These are phyloP conservation scores for Potorous gilbertii DNA, from an alignment of 2,797 vertebrate genomes.

Conservation along the genomic window DNA sequence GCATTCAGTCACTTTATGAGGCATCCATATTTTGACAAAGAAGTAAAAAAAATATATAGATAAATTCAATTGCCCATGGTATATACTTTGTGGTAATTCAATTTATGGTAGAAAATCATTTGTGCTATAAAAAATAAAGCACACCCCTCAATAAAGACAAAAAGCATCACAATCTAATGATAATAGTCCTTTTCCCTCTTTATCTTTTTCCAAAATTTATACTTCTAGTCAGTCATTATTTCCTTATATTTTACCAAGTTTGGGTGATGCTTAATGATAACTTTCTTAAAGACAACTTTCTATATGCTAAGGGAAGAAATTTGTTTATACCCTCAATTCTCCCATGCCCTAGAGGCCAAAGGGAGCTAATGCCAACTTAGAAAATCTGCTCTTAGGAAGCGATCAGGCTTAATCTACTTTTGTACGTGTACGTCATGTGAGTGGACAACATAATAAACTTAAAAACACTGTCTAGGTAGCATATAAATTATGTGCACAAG, in stretches of 20 bases:
- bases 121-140: background rate
- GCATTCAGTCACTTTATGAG: background rate
- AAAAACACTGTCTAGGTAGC: background rate
- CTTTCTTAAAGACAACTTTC: too few species aligned
- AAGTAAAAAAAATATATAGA: background rate
- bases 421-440: background rate
- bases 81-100: background rate
- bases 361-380: conserved; percentile 5
- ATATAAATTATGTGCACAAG: background rate
- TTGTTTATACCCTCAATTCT: background rate
- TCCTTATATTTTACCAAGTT: conserved; percentile 9
- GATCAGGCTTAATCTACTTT: background rate
- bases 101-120: background rate
- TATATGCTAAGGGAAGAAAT: background rate
- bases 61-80: background rate
- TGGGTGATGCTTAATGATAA: background rate
- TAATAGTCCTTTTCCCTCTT: background rate
- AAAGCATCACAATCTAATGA: background rate
- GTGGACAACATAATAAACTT: background rate
- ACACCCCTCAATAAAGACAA: background rate
- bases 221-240: background rate
- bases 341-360: background rate
- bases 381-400: background rate
- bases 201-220: background rate
- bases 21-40: background rate